Evolutionary conservation across 2,113 vertebrate genomes (phyloP).

Genomic region (Neolamprologus fasciatus): DNA sequence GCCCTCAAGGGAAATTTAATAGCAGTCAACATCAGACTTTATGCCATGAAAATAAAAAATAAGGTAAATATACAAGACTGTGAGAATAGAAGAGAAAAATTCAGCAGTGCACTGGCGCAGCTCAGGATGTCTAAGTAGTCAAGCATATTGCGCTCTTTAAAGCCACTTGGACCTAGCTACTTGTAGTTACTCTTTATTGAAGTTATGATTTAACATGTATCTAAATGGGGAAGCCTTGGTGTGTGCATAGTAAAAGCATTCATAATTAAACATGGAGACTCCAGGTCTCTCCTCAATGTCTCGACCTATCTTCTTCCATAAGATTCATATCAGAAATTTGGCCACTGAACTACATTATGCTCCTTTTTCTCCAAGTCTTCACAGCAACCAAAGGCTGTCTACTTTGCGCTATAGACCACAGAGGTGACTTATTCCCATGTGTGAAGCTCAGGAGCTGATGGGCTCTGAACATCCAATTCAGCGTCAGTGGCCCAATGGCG

Average conservation of each 20-base stretch:
- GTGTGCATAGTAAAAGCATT: neutral
- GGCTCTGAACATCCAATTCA: slow-evolving; percentile 47
- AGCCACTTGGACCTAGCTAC: neutral
- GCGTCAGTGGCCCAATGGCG: slow-evolving; percentile 35
- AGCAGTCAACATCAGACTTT: slow-evolving; percentile 68
- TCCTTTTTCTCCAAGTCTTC: neutral
- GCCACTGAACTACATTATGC: slow-evolving; percentile 10
- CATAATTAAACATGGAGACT: slow-evolving; percentile 13
- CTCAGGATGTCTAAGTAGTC: slow-evolving; percentile 2
- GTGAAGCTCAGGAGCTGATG: slow-evolving; percentile 4
- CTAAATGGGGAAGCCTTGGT: slow-evolving; percentile 5
- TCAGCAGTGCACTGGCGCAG: neutral
- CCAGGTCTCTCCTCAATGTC: neutral
- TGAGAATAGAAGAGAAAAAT: slow-evolving; percentile 46
- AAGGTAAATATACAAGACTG: slow-evolving; percentile 50
- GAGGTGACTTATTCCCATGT: slow-evolving; percentile 33
- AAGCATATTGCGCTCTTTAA: neutral
- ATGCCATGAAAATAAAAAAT: slow-evolving; percentile 56
- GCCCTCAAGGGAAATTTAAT: slow-evolving; percentile 70
- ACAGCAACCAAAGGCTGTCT: slow-evolving; percentile 38
- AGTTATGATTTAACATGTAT: slow-evolving; percentile 25
- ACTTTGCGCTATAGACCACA: neutral
- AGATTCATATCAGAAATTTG: slow-evolving; percentile 38
- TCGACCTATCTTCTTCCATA: neutral
- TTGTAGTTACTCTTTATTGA: slow-evolving; percentile 30